Evolutionary conservation across 2,797 vertebrate genomes (phyloP), one percentile per base, ranked within the genome.

Genomic region (Anas flavirostris): DNA sequence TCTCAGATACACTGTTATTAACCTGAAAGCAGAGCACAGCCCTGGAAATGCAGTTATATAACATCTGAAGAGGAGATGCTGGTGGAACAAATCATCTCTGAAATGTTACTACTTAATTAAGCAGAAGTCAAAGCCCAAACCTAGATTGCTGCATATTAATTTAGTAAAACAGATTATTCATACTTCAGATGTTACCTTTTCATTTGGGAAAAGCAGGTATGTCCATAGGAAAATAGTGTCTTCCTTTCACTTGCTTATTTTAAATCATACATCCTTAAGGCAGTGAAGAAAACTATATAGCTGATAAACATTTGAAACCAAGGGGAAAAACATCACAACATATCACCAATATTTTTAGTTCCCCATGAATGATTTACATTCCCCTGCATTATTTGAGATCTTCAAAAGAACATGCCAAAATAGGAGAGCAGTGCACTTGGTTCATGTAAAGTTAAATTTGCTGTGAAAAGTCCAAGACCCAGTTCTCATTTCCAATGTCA

Each of bases 281-380:
- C 9, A 76, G 14, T 22, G 41, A 74, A 87, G 7, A 63, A 76
- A 89, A 73, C 56, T 64, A 14, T 62, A 83, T 37, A 82, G 62
- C 69, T 91, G 56, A 93, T 87, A 94, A 96, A 90, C 85, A 86
- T 88, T 82, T 86, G 78, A 93, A 78, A 93, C 81, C 53, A 79
- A 88, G 66, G 41, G 68, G 62, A 31, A 93, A 92, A 92, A 88
- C 82, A 75, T 96, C 10, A 23, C 55, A 90, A 93, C 4, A 0
- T 91, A 89, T 74, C 80, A 94, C 84, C 91, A 93, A 92, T 90
- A 93, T 92, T 95, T 95, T 93, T 89, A 91, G 74, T 67, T 94
- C n/a, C 25, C 73, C 39, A 90, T 96, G 44, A 96, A 96, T 96
- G 80, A 97, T 96, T 97, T 96, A 96, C 74, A 91, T 93, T 48